Evolutionary conservation across 1,140 invertebrate genomes (phyloP).

Genomic region (Drosophila ogumai): DNA sequence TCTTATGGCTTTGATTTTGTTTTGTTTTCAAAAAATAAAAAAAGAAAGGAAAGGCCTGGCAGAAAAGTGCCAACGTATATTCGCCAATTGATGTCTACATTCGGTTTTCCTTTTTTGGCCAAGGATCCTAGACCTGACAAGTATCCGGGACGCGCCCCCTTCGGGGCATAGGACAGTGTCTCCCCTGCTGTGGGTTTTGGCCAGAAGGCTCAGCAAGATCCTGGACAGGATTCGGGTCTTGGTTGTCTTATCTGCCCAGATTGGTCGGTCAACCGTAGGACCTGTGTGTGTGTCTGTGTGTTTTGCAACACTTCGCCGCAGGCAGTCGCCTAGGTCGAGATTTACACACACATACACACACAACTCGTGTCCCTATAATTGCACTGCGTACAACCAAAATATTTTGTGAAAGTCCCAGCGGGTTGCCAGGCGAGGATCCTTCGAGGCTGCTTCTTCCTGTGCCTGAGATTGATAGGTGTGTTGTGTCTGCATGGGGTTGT

Average conservation of each 20-base stretch:
- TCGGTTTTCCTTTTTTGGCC: conserved; percentile 25
- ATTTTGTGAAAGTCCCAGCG: conserved; percentile 82
- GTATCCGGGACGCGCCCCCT: conserved; percentile 66
- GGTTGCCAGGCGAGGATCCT: conserved; percentile 28
- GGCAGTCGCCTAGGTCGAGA: conserved; percentile 49
- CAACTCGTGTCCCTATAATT: conserved; percentile 67
- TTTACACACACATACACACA: conserved; percentile 52
- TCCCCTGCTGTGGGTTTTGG: conserved; percentile 40
- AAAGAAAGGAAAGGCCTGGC: not conserved
- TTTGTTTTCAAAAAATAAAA: conserved; percentile 7
- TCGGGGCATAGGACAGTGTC: conserved; percentile 12
- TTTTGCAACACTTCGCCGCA: conserved; percentile 76
- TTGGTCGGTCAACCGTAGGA: conserved; percentile 70
- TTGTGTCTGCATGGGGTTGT: conserved; percentile 38
- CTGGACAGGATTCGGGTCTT: not conserved
- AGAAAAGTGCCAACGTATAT: conserved; percentile 53
- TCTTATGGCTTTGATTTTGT: conserved; percentile 33
- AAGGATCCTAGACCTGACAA: conserved; percentile 38
- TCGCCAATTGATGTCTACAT: conserved; percentile 70
- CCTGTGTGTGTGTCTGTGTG: conserved; percentile 60
- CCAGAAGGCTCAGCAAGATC: conserved; percentile 55
- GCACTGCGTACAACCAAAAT: conserved; percentile 83
- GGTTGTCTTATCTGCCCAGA: conserved; percentile 54
- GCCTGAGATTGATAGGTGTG: conserved; percentile 63
- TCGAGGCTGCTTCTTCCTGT: conserved; percentile 15